Conservation (phyloP, 2,113 vertebrate genomes). For the Dolichallabes microphthalmus region DNA sequence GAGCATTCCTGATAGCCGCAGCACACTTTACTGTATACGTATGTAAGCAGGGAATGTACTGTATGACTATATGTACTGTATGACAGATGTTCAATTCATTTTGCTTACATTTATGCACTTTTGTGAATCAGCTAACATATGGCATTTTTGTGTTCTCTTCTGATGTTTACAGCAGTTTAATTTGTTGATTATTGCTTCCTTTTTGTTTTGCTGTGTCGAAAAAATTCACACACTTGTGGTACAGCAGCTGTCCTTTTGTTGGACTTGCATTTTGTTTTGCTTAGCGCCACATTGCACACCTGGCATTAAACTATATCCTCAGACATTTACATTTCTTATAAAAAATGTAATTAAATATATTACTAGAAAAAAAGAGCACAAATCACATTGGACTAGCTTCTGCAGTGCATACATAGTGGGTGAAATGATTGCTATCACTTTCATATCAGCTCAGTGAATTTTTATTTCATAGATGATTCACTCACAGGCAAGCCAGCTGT, state of each 20-base stretch:
- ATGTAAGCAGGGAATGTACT: constrained; percentile 19
- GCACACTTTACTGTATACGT: not conserved
- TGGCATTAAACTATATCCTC: constrained; percentile 28
- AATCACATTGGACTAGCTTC: not conserved
- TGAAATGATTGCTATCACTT: not conserved
- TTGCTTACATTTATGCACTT: constrained; percentile 10
- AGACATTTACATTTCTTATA: constrained; percentile 4
- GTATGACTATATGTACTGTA: no score
- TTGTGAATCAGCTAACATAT: constrained; percentile 22
- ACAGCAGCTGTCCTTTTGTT: constrained; percentile 46
- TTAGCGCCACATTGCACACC: constrained; percentile 32
- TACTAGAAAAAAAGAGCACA: not conserved
- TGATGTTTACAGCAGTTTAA: constrained; percentile 20
- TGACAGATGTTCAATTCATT: constrained; percentile 16
- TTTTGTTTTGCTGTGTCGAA: constrained; percentile 34
- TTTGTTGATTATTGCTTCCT: constrained; percentile 32
- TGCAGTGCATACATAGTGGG: not conserved
- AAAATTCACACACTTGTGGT: constrained; percentile 15
- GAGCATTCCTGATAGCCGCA: not conserved
- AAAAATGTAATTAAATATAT: not conserved
- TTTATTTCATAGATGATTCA: not conserved
- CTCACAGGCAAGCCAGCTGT: constrained; percentile 12
- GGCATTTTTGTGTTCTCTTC: constrained; percentile 7
- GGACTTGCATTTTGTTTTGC: constrained; percentile 39
- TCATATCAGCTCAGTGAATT: not conserved